Percentiles rank a stretch among this genome's conserved stretches.
Conservation (phyloP, 2,113 vertebrate genomes). For the Dicerorhinus sumatrensis region DNA sequence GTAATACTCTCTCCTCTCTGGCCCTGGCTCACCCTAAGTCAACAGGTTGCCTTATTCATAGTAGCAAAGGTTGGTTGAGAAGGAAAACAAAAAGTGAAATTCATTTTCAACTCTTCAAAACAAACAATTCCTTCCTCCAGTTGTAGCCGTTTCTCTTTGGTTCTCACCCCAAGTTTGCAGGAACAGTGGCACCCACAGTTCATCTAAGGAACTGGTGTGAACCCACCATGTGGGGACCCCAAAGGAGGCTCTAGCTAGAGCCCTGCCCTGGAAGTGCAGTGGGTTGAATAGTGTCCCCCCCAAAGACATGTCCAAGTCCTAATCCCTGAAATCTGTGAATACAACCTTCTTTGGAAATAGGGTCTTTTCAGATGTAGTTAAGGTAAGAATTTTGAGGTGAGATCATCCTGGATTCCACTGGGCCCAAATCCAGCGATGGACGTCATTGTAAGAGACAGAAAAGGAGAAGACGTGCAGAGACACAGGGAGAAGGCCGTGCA, state of each 20-base stretch:
- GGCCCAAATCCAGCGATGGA: background rate
- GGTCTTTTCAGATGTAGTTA: background rate
- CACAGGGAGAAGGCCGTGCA: background rate
- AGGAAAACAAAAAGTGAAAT: background rate
- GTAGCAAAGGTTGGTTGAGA: background rate
- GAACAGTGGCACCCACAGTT: accelerated
- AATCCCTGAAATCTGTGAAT: background rate
- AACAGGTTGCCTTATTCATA: background rate
- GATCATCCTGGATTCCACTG: background rate
- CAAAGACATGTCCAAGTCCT: background rate
- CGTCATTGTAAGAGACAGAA: background rate
- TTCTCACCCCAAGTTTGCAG: background rate
- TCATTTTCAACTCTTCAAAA: background rate
- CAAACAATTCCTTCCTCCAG: background rate
- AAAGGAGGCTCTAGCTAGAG: background rate
- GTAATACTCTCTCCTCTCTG: background rate
- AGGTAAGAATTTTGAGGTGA: background rate
- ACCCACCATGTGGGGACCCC: background rate
- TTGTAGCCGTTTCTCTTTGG: background rate
- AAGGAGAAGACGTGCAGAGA: background rate
- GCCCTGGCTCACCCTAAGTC: background rate
- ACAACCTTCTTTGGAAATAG: background rate
- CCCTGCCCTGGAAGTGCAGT: background rate
- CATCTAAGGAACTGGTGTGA: background rate
- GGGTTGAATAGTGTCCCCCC: background rate